Percentiles rank a stretch among this genome's conserved stretches.
Conservation (phyloP, 2,113 vertebrate genomes). For the Trichechus manatus region DNA sequence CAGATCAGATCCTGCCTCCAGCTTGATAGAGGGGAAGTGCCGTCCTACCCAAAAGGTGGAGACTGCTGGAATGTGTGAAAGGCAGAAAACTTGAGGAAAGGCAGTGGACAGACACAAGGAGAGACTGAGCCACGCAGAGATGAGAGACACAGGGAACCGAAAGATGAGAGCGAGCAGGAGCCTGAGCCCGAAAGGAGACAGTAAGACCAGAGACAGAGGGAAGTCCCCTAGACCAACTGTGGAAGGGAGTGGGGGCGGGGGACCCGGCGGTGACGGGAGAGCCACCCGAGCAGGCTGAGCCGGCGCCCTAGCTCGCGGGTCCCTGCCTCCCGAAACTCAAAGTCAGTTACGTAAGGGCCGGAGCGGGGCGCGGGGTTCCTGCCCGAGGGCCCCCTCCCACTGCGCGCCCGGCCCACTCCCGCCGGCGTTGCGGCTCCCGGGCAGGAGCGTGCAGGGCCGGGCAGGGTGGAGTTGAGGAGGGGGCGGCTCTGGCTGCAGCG, state of each 20-base stretch:
- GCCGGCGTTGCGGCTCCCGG: neutral
- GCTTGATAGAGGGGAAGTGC: neutral
- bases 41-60: conserved; percentile 39
- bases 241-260: neutral
- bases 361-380: conserved; percentile 42
- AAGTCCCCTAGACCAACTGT: conserved; percentile 45
- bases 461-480: conserved; percentile 44
- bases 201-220: neutral
- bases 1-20: conserved; percentile 23
- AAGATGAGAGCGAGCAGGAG: neutral
- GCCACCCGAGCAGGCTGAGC: conserved; percentile 17
- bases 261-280: neutral
- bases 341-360: conserved; percentile 80
- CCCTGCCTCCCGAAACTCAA: conserved; percentile 68
- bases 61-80: conserved; percentile 40
- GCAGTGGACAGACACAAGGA: neutral
- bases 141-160: neutral
- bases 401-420: neutral
- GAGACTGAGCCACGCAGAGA: neutral
- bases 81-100: conserved; percentile 7
- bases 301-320: conserved; percentile 35
- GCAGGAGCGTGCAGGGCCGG: neutral
- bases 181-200: neutral
- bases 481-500: neutral
- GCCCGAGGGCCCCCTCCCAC: neutral